Evolutionary conservation across 2,888 invertebrate species (phyloP).

Genomic region (Poecilobothrus nobilitatus): DNA sequence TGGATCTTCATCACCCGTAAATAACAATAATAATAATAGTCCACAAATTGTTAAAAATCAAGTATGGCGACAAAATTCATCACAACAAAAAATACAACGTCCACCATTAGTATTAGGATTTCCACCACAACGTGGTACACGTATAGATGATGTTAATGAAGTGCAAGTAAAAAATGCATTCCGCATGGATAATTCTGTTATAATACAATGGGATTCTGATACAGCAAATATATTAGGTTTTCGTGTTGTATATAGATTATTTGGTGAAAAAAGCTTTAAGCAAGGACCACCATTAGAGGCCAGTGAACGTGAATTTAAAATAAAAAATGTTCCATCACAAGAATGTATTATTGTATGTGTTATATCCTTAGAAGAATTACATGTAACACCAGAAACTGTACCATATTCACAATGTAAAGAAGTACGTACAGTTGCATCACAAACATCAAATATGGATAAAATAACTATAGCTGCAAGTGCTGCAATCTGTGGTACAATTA

Average conservation of each 20-base stretch:
- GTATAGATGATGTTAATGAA: slow-evolving; percentile 60
- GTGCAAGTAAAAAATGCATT: slow-evolving; percentile 79
- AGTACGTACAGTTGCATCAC: slow-evolving; percentile 74
- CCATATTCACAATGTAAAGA: slow-evolving; percentile 82
- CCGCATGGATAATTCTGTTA: slow-evolving; percentile 72
- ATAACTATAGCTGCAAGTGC: slow-evolving; percentile 90
- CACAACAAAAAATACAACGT: slow-evolving; percentile 42
- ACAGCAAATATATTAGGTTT: slow-evolving; percentile 82
- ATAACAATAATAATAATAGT: neutral
- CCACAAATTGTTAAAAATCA: slow-evolving; percentile 13
- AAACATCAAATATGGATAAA: slow-evolving; percentile 86
- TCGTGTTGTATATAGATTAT: slow-evolving; percentile 77
- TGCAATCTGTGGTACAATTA: slow-evolving; percentile 85
- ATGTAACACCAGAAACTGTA: slow-evolving; percentile 78
- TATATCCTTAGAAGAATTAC: slow-evolving; percentile 78
- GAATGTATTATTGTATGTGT: slow-evolving; percentile 92
- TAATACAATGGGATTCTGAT: slow-evolving; percentile 87
- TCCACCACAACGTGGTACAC: slow-evolving; percentile 56
- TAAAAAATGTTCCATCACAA: slow-evolving; percentile 86
- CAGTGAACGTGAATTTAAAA: slow-evolving; percentile 83
- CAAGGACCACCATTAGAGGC: slow-evolving; percentile 83
- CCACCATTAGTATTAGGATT: slow-evolving; percentile 66
- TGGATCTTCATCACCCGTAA: slow-evolving; percentile 5
- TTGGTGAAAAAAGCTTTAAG: slow-evolving; percentile 83
- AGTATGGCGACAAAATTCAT: slow-evolving; percentile 32